phyloP scores from a whole-genome alignment of 2,888 invertebrate genomes.

The Brassicogethes aeneus region DNA sequence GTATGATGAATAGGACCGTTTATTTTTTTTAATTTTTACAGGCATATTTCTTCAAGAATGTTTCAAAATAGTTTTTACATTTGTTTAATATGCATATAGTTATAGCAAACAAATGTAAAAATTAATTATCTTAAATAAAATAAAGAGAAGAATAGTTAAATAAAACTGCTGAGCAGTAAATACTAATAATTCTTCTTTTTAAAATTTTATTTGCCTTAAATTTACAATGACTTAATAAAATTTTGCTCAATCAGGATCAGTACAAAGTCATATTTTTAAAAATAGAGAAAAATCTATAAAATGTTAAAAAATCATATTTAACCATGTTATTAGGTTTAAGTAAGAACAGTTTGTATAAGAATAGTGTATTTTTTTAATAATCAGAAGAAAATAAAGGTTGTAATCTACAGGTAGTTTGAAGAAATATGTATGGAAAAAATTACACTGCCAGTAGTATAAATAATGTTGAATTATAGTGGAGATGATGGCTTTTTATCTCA shows the following conservation, averaged over 20 bases:
- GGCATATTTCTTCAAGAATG: not conserved
- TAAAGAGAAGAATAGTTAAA: too few relatives aligned
- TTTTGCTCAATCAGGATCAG: not conserved
- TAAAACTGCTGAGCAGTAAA: too few relatives aligned
- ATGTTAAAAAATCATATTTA: not conserved
- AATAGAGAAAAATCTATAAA: not conserved
- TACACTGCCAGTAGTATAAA: not conserved
- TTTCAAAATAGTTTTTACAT: not conserved
- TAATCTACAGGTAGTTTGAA: not conserved
- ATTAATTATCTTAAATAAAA: too few relatives aligned
- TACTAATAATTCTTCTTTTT: too few relatives aligned
- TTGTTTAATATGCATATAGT: not conserved
- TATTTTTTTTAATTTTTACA: not conserved
- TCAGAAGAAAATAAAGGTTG: too few relatives aligned
- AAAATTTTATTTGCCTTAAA: not conserved
- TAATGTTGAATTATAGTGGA: not conserved
- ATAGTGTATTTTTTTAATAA: not conserved
- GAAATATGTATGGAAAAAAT: not conserved
- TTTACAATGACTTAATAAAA: not conserved
- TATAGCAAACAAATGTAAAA: too few relatives aligned
- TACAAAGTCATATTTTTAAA: not conserved
- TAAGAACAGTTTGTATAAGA: not conserved
- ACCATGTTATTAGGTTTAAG: not conserved
- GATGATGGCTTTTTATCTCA: not conserved
- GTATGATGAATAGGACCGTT: not conserved